These are phyloP conservation scores for Sacculina carcini DNA, from an alignment of 2,888 invertebrate genomes.

Conservation along the genomic window DNA sequence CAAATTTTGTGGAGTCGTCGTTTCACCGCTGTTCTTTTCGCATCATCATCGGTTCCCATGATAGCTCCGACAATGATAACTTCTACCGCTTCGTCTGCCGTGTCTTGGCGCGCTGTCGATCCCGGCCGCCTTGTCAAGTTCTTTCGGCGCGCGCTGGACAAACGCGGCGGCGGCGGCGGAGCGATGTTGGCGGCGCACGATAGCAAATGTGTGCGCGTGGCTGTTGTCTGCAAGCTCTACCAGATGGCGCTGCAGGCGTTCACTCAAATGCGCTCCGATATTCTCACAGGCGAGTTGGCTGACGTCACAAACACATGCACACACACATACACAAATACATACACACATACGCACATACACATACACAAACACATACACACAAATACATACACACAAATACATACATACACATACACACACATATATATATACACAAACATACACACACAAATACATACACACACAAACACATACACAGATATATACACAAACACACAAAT, in stretches of 20 bases:
- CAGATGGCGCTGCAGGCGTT: slow-evolving; percentile 69
- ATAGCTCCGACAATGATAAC: not conserved
- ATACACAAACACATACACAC: too few relatives aligned
- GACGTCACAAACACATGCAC: too few relatives aligned
- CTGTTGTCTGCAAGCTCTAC: slow-evolving; percentile 70
- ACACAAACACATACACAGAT: too few relatives aligned
- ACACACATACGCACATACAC: too few relatives aligned
- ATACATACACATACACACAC: too few relatives aligned
- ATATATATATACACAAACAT: too few relatives aligned
- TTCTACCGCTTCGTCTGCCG: not conserved
- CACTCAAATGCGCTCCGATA: slow-evolving; percentile 14
- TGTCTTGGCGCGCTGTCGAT: not conserved
- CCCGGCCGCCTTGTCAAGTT: not conserved
- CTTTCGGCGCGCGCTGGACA: slow-evolving; percentile 22
- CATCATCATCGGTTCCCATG: not conserved
- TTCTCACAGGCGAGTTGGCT: slow-evolving; percentile 11
- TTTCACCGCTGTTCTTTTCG: slow-evolving; percentile 11
- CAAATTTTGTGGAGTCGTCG: slow-evolving; percentile 38
- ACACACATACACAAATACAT: too few relatives aligned
- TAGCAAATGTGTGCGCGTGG: slow-evolving; percentile 50
- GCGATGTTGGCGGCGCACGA: slow-evolving; percentile 47
- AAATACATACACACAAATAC: too few relatives aligned
- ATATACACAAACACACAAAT: too few relatives aligned
- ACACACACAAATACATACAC: too few relatives aligned
- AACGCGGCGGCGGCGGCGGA: slow-evolving; percentile 30